Evolutionary conservation across 2,797 vertebrate species (phyloP), one percentile per base, ranked within the genome.

Genomic region (Argentina silus): DNA sequence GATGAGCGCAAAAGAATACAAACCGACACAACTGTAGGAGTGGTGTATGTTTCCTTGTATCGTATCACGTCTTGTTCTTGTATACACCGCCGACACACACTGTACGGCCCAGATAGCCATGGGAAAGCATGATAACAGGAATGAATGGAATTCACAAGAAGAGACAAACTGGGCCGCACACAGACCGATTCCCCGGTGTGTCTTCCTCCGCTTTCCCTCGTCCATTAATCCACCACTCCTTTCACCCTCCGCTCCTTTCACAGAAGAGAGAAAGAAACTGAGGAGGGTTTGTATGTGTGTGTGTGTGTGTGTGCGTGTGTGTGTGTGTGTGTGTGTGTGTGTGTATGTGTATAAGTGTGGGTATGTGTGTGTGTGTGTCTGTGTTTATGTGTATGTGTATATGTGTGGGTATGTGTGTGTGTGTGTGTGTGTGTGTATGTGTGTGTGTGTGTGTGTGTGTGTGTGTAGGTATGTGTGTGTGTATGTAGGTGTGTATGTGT

Each of bases 121-220:
- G 81, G 72, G 79, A 83, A 85, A 83, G 88, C 83, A 90, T 51
- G 86, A 92, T 92, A 91, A 87, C 80, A 87, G 78, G 89, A 92
- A 88, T 87, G 85, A 92, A 92, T 92, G 84, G 87, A 88, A 90
- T 90, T 89, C 90, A 89, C 81, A 74, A 86, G 87, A 82, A 78
- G 83, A 88, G 86, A 91, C 89, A 91, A 90, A 91, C 21, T 69
- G 61, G 82, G 83, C 86, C 85, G 86, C 87, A 88, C 83, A 86
- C 83, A 86, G 79, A 72, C 82, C 76, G 86, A 87, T 87, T 83
- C 85, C 87, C 88, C 23, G 82, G 82, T 72, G 69, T 55, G 69
- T 55, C 63, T 57, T 78, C 72, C 63, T 53, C 78, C 78, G 73
- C 76, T 64, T 68, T 78, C 76, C 70, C 80, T 88, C 88, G 83